Base-by-base conservation (phyloP, 2,113 vertebrate genomes). In the Saimiri boliviensis region DNA sequence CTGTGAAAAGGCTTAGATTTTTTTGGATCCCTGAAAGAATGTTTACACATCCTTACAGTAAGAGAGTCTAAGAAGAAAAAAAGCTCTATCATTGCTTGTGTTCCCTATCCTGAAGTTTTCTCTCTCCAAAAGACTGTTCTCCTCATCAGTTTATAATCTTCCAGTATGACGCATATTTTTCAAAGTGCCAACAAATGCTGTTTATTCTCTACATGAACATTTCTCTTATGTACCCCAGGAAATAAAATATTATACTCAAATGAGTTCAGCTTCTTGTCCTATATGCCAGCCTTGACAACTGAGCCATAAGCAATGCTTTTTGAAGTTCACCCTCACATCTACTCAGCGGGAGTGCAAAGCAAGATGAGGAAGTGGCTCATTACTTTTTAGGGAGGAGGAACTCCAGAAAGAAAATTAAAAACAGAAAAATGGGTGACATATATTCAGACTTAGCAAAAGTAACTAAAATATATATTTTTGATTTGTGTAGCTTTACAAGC, bases 271-370 rank as follows among this genome's bases (percentile, higher is more conserved):
- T 90, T 84, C 83, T 77, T 52, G 25, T 77, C 32, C 37, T 56
- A 17, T 27, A 32, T 11, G 23, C 1, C 56, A 87, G 47, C 8
- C 47, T 45, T 71, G 92, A 66, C 27, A 83, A 49, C 20, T 4
- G 6, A 95, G 49, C 87, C 58, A 7, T 60, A 63, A 80, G 63
- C 76, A 92, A 73, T 70, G 47, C 45, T 42, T 80, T 98, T 68
- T 92, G 92, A 96, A 95, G 95, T 93, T 89, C 32, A 68, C 40
- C 5, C 42, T 95, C 76, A 93, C 79, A 96, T 86, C n/a, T 95
- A 37, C 87, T 13, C 92, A 94, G 89, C 58, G 66, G 81, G 93
- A 92, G 27, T 17, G 23, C 49, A 80, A 47, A 91, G 32, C 27
- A 66, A 93, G 42, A 71, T 35, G 49, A 96, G 81, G 82, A 87